phyloP scores from a whole-genome alignment of 2,888 invertebrate genomes.

The Epistrophe grossulariae region DNA sequence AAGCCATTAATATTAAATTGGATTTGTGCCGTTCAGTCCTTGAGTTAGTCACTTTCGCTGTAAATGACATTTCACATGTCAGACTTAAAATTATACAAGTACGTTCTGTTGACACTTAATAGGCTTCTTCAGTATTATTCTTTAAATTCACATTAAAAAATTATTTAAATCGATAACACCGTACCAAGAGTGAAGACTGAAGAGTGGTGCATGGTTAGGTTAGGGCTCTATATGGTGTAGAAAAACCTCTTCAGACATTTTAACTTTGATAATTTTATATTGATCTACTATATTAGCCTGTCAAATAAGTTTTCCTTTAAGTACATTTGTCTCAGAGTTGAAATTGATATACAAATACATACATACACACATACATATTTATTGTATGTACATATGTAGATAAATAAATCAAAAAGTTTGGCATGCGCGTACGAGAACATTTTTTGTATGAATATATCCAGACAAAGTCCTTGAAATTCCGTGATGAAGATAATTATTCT shows the following conservation, averaged over 20 bases:
- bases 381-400: not conserved
- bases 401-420: slow-evolving; percentile 28
- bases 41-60: slow-evolving; percentile 21
- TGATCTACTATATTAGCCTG: not conserved
- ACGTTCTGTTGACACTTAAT: slow-evolving; percentile 30
- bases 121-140: slow-evolving; percentile 45
- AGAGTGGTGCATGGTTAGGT: not conserved
- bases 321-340: not conserved
- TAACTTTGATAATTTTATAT: slow-evolving; percentile 9
- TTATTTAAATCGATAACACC: slow-evolving; percentile 35
- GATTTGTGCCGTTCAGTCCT: slow-evolving; percentile 41
- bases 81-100: slow-evolving; percentile 24
- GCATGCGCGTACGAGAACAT: slow-evolving; percentile 7
- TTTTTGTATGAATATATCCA: slow-evolving; percentile 1
- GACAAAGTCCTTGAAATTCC: slow-evolving; percentile 19
- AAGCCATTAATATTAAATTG: slow-evolving; percentile 34
- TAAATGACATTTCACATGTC: slow-evolving; percentile 35
- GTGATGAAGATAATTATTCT: not conserved
- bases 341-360: not conserved
- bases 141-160: slow-evolving; percentile 35
- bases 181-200: not conserved
- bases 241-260: slow-evolving; percentile 12
- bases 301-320: not conserved
- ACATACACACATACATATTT: too few relatives aligned
- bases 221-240: not conserved